phyloP scores from a whole-genome alignment of 2,888 invertebrate genomes.

The Leptinotarsa rubiginosa region DNA sequence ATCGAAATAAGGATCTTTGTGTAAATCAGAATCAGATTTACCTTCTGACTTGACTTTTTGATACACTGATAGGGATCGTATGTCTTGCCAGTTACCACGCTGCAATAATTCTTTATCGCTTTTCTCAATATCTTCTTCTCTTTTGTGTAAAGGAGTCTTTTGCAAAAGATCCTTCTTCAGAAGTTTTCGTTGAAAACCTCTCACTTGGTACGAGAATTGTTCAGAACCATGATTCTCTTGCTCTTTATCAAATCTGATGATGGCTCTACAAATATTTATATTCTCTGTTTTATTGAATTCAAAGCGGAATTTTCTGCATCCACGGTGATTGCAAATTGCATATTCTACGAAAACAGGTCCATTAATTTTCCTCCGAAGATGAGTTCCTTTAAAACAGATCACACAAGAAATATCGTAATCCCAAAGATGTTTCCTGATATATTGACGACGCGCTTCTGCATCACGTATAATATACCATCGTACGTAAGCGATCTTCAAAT shows the following conservation, averaged over 20 bases:
- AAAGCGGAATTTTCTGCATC: not conserved
- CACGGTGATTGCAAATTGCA: not conserved
- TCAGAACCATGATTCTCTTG: constrained; percentile 1
- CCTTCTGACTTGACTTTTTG: not conserved
- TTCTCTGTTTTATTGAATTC: not conserved
- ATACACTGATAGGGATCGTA: not conserved
- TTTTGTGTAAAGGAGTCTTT: not conserved
- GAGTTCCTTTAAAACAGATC: not conserved
- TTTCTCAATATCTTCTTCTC: not conserved
- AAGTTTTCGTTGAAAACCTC: not conserved
- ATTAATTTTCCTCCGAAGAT: not conserved
- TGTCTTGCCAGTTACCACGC: not conserved
- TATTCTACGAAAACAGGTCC: not conserved
- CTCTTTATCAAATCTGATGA: constrained; percentile 1
- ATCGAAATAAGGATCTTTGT: not conserved
- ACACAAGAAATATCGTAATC: not conserved
- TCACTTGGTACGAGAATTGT: not conserved
- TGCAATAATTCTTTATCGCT: not conserved
- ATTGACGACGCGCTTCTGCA: not conserved
- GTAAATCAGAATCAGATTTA: not conserved
- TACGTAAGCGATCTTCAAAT: not conserved
- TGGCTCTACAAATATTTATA: not conserved
- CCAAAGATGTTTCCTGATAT: not conserved
- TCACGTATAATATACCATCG: not conserved
- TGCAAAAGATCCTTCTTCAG: not conserved